Evolutionary conservation across 2,888 invertebrate genomes (phyloP).

Genomic region (Eucera pruinosa): DNA sequence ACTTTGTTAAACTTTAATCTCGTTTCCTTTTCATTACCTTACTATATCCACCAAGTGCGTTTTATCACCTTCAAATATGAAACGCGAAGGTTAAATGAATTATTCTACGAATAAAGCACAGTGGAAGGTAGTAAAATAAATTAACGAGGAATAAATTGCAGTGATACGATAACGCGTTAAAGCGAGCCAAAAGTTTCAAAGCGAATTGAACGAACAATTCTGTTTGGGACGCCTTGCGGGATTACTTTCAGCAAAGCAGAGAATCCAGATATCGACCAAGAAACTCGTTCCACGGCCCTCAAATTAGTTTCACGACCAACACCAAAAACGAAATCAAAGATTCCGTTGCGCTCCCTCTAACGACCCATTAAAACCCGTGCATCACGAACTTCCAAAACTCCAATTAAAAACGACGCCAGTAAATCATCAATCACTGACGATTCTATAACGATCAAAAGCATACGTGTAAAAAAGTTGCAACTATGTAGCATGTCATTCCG

Average conservation of each 20-base stretch:
- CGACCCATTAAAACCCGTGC: constrained; percentile 9
- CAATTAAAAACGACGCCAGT: constrained; percentile 12
- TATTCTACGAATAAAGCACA: not conserved
- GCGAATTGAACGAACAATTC: constrained; percentile 1
- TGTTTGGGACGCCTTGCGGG: not conserved
- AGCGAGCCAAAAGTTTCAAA: not conserved
- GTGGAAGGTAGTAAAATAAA: not conserved
- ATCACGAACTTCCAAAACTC: constrained; percentile 9
- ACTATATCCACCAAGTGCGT: not conserved
- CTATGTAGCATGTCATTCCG: no score
- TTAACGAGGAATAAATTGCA: constrained; percentile 1
- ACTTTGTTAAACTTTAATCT: not conserved
- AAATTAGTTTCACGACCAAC: constrained; percentile 7
- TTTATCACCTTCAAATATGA: not conserved
- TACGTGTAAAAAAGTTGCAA: not conserved
- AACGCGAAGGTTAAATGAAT: not conserved
- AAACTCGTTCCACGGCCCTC: not conserved
- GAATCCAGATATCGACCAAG: not conserved
- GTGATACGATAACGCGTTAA: constrained; percentile 1
- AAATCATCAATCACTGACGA: constrained; percentile 8
- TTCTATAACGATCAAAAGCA: not conserved
- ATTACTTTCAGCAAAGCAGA: constrained; percentile 4
- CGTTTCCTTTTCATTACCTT: not conserved
- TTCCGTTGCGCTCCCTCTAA: constrained; percentile 5
- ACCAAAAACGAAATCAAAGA: constrained; percentile 13